Evolutionary conservation across 2,113 vertebrate genomes (phyloP).

Genomic region (Chionomys nivalis): DNA sequence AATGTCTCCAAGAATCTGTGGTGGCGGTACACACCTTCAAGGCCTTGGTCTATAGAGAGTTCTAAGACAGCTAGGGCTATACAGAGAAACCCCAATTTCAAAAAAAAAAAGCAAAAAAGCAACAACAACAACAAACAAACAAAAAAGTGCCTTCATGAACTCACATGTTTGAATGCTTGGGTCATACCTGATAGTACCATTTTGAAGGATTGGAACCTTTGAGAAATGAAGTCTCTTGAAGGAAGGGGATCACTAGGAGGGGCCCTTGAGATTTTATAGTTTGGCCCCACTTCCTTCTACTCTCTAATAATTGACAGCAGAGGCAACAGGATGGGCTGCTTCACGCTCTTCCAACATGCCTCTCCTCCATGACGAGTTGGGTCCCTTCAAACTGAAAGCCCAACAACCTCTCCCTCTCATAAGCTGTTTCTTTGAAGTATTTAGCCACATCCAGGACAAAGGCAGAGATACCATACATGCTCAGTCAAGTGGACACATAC

Average conservation of each 20-base stretch:
- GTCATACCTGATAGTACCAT: background rate
- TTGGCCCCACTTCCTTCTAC: background rate
- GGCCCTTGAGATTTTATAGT: background rate
- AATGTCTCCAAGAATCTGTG: background rate
- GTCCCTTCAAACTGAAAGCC: background rate
- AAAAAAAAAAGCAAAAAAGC: background rate
- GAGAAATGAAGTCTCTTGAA: background rate
- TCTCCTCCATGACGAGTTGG: rapidly evolving
- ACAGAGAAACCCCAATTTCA: background rate
- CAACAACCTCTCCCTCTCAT: background rate
- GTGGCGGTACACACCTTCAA: background rate
- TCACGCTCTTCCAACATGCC: background rate
- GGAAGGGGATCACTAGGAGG: background rate
- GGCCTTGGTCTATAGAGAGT: background rate
- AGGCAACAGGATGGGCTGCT: background rate
- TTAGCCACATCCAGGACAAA: background rate
- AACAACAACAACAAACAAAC: background rate
- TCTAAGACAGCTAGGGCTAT: background rate
- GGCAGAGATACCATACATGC: background rate
- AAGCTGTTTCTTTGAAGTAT: background rate
- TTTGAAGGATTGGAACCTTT: background rate
- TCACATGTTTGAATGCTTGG: background rate
- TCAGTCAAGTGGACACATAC: background rate
- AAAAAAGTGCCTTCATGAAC: background rate
- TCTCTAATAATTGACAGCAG: background rate